Evolutionary conservation across 2,888 invertebrate genomes (phyloP).

Genomic region (Coleophora deauratella): DNA sequence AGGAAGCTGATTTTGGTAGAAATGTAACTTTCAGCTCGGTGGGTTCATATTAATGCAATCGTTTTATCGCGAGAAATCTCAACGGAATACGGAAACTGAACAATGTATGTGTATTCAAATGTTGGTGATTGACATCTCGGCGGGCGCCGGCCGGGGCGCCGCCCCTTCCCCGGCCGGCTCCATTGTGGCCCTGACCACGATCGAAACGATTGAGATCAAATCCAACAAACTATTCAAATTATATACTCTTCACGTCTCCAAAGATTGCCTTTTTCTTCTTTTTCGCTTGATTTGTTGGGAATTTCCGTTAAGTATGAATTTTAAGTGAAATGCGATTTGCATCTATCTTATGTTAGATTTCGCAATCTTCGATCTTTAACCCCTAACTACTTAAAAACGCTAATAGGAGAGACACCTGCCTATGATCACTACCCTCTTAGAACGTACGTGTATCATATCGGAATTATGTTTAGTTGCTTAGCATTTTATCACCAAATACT

Average conservation of each 20-base stretch:
- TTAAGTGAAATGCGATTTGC: neutral
- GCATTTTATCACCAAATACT: too few species aligned
- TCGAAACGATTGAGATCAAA: slow-evolving; percentile 56
- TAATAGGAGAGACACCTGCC: too few species aligned
- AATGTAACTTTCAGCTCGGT: slow-evolving; percentile 53
- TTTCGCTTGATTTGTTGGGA: slow-evolving; percentile 33
- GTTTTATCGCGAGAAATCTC: slow-evolving; percentile 59
- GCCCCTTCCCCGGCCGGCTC: slow-evolving; percentile 37
- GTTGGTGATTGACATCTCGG: slow-evolving; percentile 67
- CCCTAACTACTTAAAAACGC: too few species aligned
- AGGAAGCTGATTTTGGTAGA: slow-evolving; percentile 38
- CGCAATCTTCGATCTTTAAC: too few species aligned
- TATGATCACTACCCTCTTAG: too few species aligned
- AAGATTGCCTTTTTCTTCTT: slow-evolving; percentile 23
- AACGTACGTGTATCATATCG: too few species aligned
- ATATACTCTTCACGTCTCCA: slow-evolving; percentile 27
- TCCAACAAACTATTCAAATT: slow-evolving; percentile 52
- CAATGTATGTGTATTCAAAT: slow-evolving; percentile 64
- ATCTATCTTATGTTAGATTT: too few species aligned
- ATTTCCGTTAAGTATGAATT: slow-evolving; percentile 38
- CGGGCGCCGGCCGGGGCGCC: slow-evolving; percentile 54
- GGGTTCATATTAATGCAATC: slow-evolving; percentile 49
- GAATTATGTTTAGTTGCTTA: too few species aligned
- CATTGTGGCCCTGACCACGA: slow-evolving; percentile 61
- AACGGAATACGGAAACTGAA: slow-evolving; percentile 55